Percentiles rank a stretch among this genome's conserved stretches.
Conservation (phyloP, 2,888 invertebrate genomes). For the Diarsia mendica region DNA sequence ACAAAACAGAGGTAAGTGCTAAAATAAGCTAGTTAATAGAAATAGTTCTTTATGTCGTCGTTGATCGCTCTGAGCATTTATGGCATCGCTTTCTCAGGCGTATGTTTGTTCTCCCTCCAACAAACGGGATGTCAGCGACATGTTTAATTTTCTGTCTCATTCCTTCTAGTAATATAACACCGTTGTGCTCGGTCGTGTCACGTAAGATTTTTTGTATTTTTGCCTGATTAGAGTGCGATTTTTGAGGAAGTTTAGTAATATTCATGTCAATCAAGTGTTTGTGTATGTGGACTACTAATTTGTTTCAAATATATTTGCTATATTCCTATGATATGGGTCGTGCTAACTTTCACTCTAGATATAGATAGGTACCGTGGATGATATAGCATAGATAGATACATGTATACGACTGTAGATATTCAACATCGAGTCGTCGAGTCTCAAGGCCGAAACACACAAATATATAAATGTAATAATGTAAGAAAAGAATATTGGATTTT, state of each 20-base stretch:
- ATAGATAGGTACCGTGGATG: slow-evolving; percentile 87
- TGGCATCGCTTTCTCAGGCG: slow-evolving; percentile 89
- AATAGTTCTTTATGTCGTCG: slow-evolving; percentile 77
- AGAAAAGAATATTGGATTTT: slow-evolving; percentile 82
- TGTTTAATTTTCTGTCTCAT: slow-evolving; percentile 85
- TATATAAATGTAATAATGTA: slow-evolving; percentile 81
- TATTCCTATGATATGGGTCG: slow-evolving; percentile 83
- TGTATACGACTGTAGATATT: slow-evolving; percentile 86
- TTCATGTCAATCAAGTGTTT: slow-evolving; percentile 73
- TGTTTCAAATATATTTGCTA: slow-evolving; percentile 65
- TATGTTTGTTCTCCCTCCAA: slow-evolving; percentile 85
- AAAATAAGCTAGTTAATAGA: slow-evolving; percentile 71
- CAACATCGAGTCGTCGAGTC: slow-evolving; percentile 88
- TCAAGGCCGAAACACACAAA: slow-evolving; percentile 90
- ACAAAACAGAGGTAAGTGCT: slow-evolving; percentile 86
- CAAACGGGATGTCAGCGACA: slow-evolving; percentile 82
- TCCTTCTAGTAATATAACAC: slow-evolving; percentile 90
- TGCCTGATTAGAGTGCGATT: slow-evolving; percentile 80
- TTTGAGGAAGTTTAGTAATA: slow-evolving; percentile 76
- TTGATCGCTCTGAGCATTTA: slow-evolving; percentile 87
- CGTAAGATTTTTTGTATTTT: slow-evolving; percentile 90
- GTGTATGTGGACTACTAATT: slow-evolving; percentile 72
- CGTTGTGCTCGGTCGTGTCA: slow-evolving; percentile 90
- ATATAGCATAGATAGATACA: slow-evolving; percentile 81
- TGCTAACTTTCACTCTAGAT: slow-evolving; percentile 90